Base-by-base conservation (phyloP, 2,113 vertebrate species). In the Genyomyrus donnyi region DNA sequence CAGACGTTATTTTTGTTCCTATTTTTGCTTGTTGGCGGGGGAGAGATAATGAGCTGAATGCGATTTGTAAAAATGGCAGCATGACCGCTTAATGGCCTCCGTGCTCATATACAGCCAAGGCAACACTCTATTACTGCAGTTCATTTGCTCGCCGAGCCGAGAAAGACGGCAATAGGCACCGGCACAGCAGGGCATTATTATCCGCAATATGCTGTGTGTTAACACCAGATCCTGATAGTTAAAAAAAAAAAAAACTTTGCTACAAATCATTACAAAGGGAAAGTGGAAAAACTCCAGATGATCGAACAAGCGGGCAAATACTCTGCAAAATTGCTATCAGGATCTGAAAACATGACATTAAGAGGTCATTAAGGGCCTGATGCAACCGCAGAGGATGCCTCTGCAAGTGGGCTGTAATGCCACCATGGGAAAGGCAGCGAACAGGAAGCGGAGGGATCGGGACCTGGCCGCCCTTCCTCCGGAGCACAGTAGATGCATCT, bases 81-180 rank as follows among this genome's bases (percentile, higher is more conserved):
- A 42, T 87, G 62, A 84, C 91, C 50, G 89, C 91, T 89, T 92
- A 92, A 91, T 87, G 88, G 91, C 88, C 70, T 90, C 92, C 53
- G 88, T 8, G 84, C 35, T 90, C 17, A 4, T 35, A 4, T 24
- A 35, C 83, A 19, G 88, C 52, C 70, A 88, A 85, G 77, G 77
- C 50, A 15, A 88, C 45, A 88, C 66, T 45, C 48, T 42, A 89
- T 85, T 91, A 90, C 91, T 85, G 62, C 45, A 17, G 83, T 31
- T 46, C 62, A 48, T 48, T 74, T 88, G 27, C 88, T 74, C 62
- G 15, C 83, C 45, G 45, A 53, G 31, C 1, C 48, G 13, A 56
- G 45, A 85, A 45, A 85, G 52, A 74, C 35, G 45, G 39, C 66
- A 53, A 87, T 52, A 31, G 84, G 62, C 66, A 66, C 50, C 50